Base-by-base conservation (phyloP, 2,113 vertebrate species). In the Rhinogobius similis region DNA sequence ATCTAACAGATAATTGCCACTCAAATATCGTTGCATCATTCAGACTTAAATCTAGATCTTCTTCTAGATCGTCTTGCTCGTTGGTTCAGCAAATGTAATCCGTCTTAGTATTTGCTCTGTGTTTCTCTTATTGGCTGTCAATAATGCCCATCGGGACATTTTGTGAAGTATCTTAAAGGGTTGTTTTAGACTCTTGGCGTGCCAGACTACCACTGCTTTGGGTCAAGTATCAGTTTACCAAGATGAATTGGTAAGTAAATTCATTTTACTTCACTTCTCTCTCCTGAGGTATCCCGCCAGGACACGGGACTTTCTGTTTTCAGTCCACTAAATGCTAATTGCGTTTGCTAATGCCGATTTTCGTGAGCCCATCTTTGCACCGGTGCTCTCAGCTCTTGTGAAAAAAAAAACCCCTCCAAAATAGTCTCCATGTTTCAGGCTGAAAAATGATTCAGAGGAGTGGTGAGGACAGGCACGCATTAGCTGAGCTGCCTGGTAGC, bases 391-490 rank as follows among this genome's bases (percentile, higher is more conserved):
- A 36, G 27, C 58, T 36, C 29, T 38, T n/a, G 13, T 32, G 50
- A 6, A 59, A 59, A 59, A 58, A 18, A 29, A 8, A 59, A 32
- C 18, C 14, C 20, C 16, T 26, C 48, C 21, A 1, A 32, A 23
- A 52, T 52, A 52, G 8, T 52, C 56, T 16, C 26, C 14, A 16
- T 59, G 26, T 61, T 61, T 36, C 29, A 10, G 16, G 29, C 58
- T 36, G 58, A 61, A 38, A 61, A 61, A 61, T 61, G 29, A 61
- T 61, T 61, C 58, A 1, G 2, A 9, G 58, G 58, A 38, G 29
- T 11, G 18, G 29, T 61, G 58, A 61, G 58, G 58, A 61, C 58
- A 61, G 29, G 58, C 58, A 21, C 14, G 36, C 62, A 63, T 63
- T 63, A 63, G 11, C 62, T 24, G 62, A 63, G 29, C 27, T 61